A percentile compares a stretch with the other conserved stretches of the same genome.
phyloP scores from a whole-genome alignment of 2,113 vertebrate genomes.

The Lynx canadensis region DNA sequence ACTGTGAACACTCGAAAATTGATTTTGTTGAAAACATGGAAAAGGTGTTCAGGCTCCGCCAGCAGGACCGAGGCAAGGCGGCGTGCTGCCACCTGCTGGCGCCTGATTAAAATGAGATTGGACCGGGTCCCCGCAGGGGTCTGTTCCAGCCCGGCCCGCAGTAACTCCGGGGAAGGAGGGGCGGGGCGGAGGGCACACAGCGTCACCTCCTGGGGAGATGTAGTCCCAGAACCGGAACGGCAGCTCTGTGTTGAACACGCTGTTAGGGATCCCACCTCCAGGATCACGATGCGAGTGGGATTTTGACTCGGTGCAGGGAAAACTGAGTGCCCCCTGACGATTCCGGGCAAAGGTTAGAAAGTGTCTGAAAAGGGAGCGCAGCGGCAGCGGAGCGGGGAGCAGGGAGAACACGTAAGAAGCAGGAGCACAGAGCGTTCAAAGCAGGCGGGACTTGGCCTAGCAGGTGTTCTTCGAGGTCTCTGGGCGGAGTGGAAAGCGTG shows the following conservation, averaged over 20 bases:
- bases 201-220: background rate
- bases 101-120: too few species aligned
- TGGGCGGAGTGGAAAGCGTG: background rate
- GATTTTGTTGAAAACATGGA: background rate
- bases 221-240: background rate
- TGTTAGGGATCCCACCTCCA: background rate
- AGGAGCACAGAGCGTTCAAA: background rate
- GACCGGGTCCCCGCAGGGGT: too few species aligned
- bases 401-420: background rate
- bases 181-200: background rate
- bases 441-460: background rate
- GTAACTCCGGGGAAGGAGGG: background rate
- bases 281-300: background rate
- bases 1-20: background rate
- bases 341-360: too few species aligned
- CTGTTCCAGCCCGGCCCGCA: background rate
- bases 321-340: background rate
- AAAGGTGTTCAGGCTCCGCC: rapidly evolving
- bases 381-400: background rate
- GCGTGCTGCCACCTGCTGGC: constrained; percentile 2
- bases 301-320: background rate
- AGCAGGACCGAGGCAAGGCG: background rate
- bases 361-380: background rate
- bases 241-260: background rate
- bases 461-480: background rate